Conservation (phyloP, 2,888 invertebrate genomes). For the Platycheirus rosarum region DNA sequence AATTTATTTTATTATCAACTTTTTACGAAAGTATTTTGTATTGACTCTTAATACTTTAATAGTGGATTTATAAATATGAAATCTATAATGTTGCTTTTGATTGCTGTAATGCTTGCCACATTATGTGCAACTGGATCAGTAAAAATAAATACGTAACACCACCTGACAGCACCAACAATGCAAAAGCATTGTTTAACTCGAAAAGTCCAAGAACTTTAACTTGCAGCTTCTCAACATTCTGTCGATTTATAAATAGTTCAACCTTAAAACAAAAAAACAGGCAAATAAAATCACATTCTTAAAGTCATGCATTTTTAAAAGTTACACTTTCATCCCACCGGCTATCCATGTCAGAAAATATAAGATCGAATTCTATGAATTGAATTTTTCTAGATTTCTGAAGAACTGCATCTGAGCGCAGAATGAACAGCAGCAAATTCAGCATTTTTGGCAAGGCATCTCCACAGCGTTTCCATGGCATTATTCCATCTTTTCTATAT, state of each 20-base stretch:
- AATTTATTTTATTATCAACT: too few species aligned
- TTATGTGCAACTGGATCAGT: slow-evolving; percentile 77
- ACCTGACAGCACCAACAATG: slow-evolving; percentile 77
- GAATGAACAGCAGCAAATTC: slow-evolving; percentile 77
- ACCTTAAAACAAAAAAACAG: slow-evolving; percentile 55
- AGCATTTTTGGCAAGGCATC: slow-evolving; percentile 76
- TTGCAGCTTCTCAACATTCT: slow-evolving; percentile 76
- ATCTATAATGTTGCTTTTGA: neutral
- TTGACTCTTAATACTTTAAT: too few species aligned
- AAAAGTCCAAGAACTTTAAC: slow-evolving; percentile 78
- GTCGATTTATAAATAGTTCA: slow-evolving; percentile 76
- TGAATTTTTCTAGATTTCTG: slow-evolving; percentile 75
- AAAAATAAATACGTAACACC: slow-evolving; percentile 79
- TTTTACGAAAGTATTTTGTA: too few species aligned
- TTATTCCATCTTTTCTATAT: slow-evolving; percentile 66
- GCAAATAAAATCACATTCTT: neutral
- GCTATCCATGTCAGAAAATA: slow-evolving; percentile 78
- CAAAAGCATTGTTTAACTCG: slow-evolving; percentile 77
- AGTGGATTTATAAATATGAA: neutral
- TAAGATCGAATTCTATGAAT: slow-evolving; percentile 76
- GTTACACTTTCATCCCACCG: slow-evolving; percentile 79
- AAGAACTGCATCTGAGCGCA: slow-evolving; percentile 77
- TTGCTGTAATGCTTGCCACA: slow-evolving; percentile 4
- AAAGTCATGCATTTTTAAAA: slow-evolving; percentile 18
- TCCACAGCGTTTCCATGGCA: slow-evolving; percentile 71